Percentiles rank a stretch among this genome's conserved stretches.
Conservation (phyloP, 92 coral and sea anemone species). For the Paramuricea clavata region DNA sequence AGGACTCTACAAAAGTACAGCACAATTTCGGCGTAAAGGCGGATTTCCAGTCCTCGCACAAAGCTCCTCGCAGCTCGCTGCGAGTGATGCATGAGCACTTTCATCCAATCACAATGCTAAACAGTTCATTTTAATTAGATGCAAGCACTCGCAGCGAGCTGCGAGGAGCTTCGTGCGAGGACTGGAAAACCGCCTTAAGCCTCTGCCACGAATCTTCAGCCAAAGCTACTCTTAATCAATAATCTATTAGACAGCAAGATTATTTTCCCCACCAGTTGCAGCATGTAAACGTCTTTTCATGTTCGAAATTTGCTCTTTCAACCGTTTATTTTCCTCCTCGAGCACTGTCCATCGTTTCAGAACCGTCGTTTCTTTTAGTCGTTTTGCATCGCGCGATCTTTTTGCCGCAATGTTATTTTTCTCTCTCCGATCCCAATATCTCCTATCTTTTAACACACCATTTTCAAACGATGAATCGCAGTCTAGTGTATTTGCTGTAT, state of each 20-base stretch:
- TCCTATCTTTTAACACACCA: slow-evolving; percentile 19
- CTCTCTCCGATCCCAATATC: slow-evolving; percentile 28
- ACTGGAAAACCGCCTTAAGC: too few species aligned
- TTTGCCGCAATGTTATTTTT: slow-evolving; percentile 47
- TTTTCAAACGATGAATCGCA: neutral
- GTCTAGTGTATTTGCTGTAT: neutral
- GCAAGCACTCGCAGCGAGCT: too few species aligned
- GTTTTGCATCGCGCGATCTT: slow-evolving; percentile 45
- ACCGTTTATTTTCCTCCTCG: slow-evolving; percentile 29
- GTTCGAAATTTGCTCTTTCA: slow-evolving; percentile 11
- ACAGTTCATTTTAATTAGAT: too few species aligned
- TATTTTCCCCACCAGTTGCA: neutral
- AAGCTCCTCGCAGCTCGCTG: too few species aligned
- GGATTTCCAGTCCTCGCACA: too few species aligned
- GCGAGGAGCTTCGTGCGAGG: too few species aligned
- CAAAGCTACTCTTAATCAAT: too few species aligned
- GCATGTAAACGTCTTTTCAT: slow-evolving; percentile 5
- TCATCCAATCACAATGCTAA: too few species aligned
- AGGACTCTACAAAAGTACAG: too few species aligned
- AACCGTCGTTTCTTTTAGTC: slow-evolving; percentile 34
- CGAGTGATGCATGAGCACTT: too few species aligned
- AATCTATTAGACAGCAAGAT: neutral
- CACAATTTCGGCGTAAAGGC: too few species aligned
- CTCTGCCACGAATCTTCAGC: too few species aligned
- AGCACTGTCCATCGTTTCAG: slow-evolving; percentile 39